A percentile compares a stretch with the other conserved stretches of the same genome.
phyloP scores from a whole-genome alignment of 2,888 invertebrate species.

The Macaria liturata region DNA sequence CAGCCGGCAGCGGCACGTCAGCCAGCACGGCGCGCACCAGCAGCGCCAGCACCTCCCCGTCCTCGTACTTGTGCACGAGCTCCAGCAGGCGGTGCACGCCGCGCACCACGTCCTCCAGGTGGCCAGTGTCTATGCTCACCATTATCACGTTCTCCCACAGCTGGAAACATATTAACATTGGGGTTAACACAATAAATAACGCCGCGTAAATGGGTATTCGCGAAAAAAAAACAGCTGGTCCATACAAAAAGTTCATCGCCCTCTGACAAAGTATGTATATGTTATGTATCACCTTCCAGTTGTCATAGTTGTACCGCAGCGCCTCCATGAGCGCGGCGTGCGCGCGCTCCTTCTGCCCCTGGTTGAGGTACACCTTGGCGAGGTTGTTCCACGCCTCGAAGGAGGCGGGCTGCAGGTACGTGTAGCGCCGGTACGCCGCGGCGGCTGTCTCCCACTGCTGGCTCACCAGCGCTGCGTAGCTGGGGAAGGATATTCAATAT shows the following conservation, averaged over 20 bases:
- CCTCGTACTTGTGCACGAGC: constrained; percentile 90
- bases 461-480: constrained; percentile 89
- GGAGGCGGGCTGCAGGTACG: constrained; percentile 92
- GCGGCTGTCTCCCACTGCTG: constrained; percentile 93
- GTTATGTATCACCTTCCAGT: constrained; percentile 88
- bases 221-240: no score
- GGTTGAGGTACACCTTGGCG: constrained; percentile 95
- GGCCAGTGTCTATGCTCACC: constrained; percentile 93
- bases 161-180: constrained; percentile 42
- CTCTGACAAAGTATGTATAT: no score
- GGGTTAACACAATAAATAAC: not conserved
- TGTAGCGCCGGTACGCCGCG: constrained; percentile 93
- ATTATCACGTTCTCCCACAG: constrained; percentile 97
- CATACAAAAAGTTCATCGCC: no score
- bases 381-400: constrained; percentile 99
- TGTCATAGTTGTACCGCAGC: constrained; percentile 94
- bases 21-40: constrained; percentile 87
- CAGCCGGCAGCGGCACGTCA: constrained; percentile 85
- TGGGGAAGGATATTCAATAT: constrained; percentile 33
- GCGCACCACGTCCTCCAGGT: constrained; percentile 92
- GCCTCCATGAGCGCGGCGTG: constrained; percentile 94
- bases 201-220: no score
- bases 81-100: constrained; percentile 94
- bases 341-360: constrained; percentile 93
- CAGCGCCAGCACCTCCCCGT: constrained; percentile 88